phyloP scores from a whole-genome alignment of 2,113 vertebrate species.

The Chloebia gouldiae region DNA sequence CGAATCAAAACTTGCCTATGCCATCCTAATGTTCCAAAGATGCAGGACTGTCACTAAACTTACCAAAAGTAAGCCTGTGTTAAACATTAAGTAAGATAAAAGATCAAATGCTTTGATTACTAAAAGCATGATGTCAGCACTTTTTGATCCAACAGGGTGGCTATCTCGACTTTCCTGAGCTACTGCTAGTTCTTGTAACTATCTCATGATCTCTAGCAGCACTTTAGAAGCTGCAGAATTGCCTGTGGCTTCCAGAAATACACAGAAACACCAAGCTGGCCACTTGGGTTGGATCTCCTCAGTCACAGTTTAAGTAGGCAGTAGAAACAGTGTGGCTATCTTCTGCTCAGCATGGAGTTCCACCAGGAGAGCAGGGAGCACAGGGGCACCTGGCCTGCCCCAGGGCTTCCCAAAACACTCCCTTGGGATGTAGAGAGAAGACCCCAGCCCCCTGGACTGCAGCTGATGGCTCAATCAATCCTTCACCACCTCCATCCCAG shows the following conservation, averaged over 20 bases:
- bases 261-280: background rate
- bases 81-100: background rate
- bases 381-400: background rate
- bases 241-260: background rate
- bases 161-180: background rate
- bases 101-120: background rate
- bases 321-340: fast-evolving
- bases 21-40: fast-evolving
- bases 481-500: too few species aligned
- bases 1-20: background rate
- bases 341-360: background rate
- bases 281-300: too few species aligned
- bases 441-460: background rate
- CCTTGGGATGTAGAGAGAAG: fast-evolving
- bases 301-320: background rate
- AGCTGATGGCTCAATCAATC: background rate
- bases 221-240: background rate
- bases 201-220: fast-evolving
- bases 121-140: background rate
- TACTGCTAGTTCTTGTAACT: background rate
- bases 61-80: background rate
- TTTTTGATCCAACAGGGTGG: background rate
- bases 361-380: background rate
- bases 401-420: background rate
- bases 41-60: background rate